These are phyloP conservation scores for Ciconia stormi DNA, from an alignment of 2,113 vertebrate species.

Conservation along the genomic window DNA sequence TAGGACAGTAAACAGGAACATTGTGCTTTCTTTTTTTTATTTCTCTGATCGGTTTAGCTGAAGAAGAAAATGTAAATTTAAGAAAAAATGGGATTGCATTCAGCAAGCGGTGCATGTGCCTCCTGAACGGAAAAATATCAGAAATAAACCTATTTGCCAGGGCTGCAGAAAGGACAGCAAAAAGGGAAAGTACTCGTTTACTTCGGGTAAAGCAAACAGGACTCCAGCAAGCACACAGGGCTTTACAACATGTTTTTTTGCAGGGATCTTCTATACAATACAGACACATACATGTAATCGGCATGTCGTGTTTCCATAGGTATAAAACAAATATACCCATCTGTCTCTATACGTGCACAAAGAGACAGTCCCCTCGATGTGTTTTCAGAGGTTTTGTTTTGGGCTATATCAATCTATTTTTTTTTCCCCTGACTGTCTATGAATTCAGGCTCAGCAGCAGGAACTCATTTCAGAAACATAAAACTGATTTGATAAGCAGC, in stretches of 20 bases:
- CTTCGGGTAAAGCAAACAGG: not conserved
- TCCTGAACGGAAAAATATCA: not conserved
- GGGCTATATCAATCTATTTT: conserved; percentile 47
- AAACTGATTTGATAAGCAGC: conserved; percentile 77
- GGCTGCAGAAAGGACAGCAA: not conserved
- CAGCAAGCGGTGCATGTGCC: not conserved
- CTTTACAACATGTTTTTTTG: not conserved
- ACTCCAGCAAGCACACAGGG: not conserved
- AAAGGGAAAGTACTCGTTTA: not conserved
- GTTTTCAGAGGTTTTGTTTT: conserved; percentile 56
- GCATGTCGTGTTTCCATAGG: not conserved
- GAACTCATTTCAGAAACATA: conserved; percentile 75
- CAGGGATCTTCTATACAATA: not conserved
- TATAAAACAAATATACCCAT: not conserved
- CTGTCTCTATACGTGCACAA: not conserved
- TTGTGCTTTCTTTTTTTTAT: not conserved
- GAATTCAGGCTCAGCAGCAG: conserved; percentile 73
- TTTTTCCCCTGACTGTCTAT: conserved; percentile 29
- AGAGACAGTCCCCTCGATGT: not conserved
- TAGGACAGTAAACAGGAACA: not conserved
- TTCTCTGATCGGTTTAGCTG: not conserved
- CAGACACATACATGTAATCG: not conserved
- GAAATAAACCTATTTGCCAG: not conserved
- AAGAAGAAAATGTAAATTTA: conserved; percentile 16
- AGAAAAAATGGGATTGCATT: not conserved